Base-by-base conservation (phyloP, 2,888 invertebrate species). In the Drosophila macrospina region DNA sequence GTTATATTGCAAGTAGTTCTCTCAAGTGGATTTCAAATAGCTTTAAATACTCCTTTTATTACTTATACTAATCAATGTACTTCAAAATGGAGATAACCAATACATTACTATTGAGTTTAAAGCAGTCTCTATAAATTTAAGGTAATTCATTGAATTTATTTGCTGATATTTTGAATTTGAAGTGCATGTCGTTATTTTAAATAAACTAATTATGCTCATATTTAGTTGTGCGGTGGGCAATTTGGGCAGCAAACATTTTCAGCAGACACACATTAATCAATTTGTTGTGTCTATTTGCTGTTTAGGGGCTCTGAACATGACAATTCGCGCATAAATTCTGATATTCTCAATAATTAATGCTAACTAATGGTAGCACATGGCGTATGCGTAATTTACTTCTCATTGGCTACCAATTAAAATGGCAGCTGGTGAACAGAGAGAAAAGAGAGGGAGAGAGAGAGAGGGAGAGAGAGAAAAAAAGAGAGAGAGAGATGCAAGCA, bases 321-420 rank as follows among this genome's bases (percentile, higher is more conserved):
- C 86, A 88, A 86, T 65, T 70, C 26, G 64, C 47, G 81, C 86
- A 88, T 86, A 83, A 86, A 83, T 88, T 78, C 78, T 78, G 61
- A 81, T 86, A 34, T 34, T 68, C 79, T 82, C 74, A 65, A 88
- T 88, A 86, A 83, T 80, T 88, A 86, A 86, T 83, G 83, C 60
- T 60, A 63, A 74, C 78, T 78, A 86, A 83, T 78, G 66, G 84
- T 42, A 86, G 80, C 86, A 88, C 81, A 78, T 80, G 84, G 84
- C 81, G 81, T 70, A 80, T 86, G 65, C 80, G 69, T 66, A 73
- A 54, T 82, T 32, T 79, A 37, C 48, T 56, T 65, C 59, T 68
- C 63, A 74, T 78, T 67, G 47, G 69, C 36, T 36, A 56, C 36
- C 56, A 69, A 75, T 69, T 74, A 65, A 69, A 57, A 59, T 16